Percentiles rank a stretch among this genome's conserved stretches.
Conservation (phyloP, 2,888 invertebrate genomes). For the Onthophagus sagittarius region DNA sequence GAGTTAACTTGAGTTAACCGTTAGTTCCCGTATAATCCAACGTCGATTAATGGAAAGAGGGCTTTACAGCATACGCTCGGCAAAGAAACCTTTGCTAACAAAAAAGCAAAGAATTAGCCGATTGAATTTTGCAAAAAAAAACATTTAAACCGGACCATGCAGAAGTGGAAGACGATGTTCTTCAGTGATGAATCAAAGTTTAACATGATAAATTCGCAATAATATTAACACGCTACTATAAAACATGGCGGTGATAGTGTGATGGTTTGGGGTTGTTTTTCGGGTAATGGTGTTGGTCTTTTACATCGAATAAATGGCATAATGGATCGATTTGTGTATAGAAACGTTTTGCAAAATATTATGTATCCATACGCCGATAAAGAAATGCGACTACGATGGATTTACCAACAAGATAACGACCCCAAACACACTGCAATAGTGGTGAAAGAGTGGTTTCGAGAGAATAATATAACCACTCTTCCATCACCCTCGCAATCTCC, state of each 20-base stretch:
- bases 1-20: too few species aligned
- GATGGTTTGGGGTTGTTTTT: background rate
- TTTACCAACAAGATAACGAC: constrained; percentile 12
- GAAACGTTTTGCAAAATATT: background rate
- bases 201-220: background rate
- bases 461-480: background rate
- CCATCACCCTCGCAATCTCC: background rate
- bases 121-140: too few species aligned
- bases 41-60: too few species aligned
- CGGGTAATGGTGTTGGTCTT: background rate
- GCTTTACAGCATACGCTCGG: too few species aligned
- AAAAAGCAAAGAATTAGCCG: too few species aligned
- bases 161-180: background rate
- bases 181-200: background rate
- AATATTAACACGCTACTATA: too few species aligned
- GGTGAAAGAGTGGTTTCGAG: constrained; percentile 12
- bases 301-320: constrained; percentile 4
- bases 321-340: constrained; percentile 9
- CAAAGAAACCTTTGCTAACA: too few species aligned
- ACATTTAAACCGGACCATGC: too few species aligned
- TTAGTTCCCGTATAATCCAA: too few species aligned
- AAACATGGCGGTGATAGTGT: background rate
- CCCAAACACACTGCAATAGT: constrained; percentile 13
- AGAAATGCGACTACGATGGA: constrained; percentile 6
- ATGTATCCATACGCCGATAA: constrained; percentile 1